Evolutionary conservation across 2,888 invertebrate species (phyloP).

Genomic region (Glaucopsyche alexis): DNA sequence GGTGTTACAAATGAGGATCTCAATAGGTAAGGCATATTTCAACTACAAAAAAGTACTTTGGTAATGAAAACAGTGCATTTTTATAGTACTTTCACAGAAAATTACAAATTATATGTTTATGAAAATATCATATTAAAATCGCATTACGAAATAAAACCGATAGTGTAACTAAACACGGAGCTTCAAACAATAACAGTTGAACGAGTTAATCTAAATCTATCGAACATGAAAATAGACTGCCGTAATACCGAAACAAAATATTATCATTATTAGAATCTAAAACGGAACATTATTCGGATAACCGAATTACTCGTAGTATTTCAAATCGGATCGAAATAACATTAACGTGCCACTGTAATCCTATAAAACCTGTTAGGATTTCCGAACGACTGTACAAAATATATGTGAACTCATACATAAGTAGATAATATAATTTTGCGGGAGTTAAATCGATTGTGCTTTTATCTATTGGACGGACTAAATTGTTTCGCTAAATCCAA

Average conservation of each 20-base stretch:
- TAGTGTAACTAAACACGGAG: slow-evolving; percentile 29
- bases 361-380: slow-evolving; percentile 56
- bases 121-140: not conserved
- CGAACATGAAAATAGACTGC: slow-evolving; percentile 39
- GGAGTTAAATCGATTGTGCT: slow-evolving; percentile 59
- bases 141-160: not conserved
- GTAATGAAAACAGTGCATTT: too few species aligned
- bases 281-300: slow-evolving; percentile 44
- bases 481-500: slow-evolving; percentile 63
- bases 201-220: slow-evolving; percentile 39
- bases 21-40: too few species aligned
- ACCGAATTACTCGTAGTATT: slow-evolving; percentile 46
- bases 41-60: too few species aligned
- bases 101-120: not conserved
- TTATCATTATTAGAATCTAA: slow-evolving; percentile 46
- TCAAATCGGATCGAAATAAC: slow-evolving; percentile 57
- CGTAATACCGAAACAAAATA: slow-evolving; percentile 43
- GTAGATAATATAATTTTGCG: slow-evolving; percentile 46
- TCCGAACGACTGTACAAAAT: slow-evolving; percentile 43
- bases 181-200: slow-evolving; percentile 34
- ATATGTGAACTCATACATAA: slow-evolving; percentile 43
- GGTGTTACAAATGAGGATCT: too few species aligned
- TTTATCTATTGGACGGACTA: slow-evolving; percentile 57
- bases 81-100: too few species aligned
- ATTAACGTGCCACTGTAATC: slow-evolving; percentile 60